Evolutionary conservation across 1,140 invertebrate species (phyloP).

Genomic region (Trichonephila clavipes): DNA sequence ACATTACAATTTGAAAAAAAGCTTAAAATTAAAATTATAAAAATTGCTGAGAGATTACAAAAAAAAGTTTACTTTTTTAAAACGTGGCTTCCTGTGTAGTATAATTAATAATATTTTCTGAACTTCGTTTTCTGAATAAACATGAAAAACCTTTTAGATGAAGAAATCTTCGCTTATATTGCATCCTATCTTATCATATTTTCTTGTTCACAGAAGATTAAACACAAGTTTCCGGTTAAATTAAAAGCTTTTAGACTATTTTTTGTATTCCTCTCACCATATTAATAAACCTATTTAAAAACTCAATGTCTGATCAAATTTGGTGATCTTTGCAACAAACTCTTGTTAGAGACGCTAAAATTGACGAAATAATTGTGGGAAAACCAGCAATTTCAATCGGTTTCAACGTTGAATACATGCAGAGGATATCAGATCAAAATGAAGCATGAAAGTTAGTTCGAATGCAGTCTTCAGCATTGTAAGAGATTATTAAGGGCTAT

Average conservation of each 20-base stretch:
- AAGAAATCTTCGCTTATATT: not conserved
- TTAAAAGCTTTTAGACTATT: not conserved
- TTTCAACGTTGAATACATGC: not conserved
- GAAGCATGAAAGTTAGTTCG: conserved; percentile 9
- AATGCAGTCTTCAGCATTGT: conserved; percentile 32
- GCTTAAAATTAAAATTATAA: too few relatives aligned
- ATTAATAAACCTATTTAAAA: not conserved
- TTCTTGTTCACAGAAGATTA: conserved; percentile 42
- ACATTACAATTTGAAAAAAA: too few relatives aligned
- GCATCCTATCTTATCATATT: conserved; percentile 13
- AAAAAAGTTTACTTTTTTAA: too few relatives aligned
- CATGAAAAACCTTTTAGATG: too few relatives aligned
- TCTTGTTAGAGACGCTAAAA: conserved; percentile 10
- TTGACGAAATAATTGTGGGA: conserved; percentile 38
- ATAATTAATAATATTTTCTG: too few relatives aligned
- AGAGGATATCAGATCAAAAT: conserved; percentile 34
- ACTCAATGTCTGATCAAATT: not conserved
- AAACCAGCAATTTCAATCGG: conserved; percentile 2
- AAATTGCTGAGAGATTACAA: too few relatives aligned
- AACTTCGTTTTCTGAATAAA: too few relatives aligned
- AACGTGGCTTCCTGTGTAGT: too few relatives aligned
- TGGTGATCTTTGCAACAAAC: not conserved
- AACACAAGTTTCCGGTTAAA: not conserved
- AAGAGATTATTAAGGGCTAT: conserved; percentile 66
- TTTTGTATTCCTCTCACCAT: not conserved